Conservation (phyloP, 2,888 invertebrate species). For the Amphipoea lucens region DNA sequence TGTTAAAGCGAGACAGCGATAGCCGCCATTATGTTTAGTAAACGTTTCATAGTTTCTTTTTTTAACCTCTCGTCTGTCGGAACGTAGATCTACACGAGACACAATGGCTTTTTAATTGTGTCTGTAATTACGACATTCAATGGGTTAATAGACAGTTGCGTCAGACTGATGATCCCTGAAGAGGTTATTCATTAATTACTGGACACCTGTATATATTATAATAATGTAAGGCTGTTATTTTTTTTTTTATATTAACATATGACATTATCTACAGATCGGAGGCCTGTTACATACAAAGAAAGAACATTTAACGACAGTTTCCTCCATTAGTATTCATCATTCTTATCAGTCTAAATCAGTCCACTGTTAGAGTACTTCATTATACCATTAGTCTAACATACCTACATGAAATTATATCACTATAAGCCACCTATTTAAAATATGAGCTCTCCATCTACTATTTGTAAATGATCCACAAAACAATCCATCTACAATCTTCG, state of each 20-base stretch:
- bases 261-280: neutral
- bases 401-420: neutral
- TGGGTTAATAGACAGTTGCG: too few relatives aligned
- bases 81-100: too few relatives aligned
- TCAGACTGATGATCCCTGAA: too few relatives aligned
- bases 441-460: neutral
- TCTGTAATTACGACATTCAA: too few relatives aligned
- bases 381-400: neutral
- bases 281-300: neutral
- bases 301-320: neutral
- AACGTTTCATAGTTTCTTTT: too few relatives aligned
- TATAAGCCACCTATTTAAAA: neutral
- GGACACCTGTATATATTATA: neutral
- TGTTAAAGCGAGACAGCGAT: too few relatives aligned
- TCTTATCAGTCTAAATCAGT: neutral
- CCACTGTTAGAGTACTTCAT: neutral
- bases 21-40: too few relatives aligned
- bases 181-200: too few relatives aligned
- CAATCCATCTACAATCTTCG: neutral
- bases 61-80: too few relatives aligned
- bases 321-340: neutral
- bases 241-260: neutral
- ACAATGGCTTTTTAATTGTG: too few relatives aligned
- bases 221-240: neutral
- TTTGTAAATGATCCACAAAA: neutral